A percentile compares a stretch with the other conserved stretches of the same genome.
phyloP scores from a whole-genome alignment of 2,888 invertebrate species.

The Chloroclystis v-ata region DNA sequence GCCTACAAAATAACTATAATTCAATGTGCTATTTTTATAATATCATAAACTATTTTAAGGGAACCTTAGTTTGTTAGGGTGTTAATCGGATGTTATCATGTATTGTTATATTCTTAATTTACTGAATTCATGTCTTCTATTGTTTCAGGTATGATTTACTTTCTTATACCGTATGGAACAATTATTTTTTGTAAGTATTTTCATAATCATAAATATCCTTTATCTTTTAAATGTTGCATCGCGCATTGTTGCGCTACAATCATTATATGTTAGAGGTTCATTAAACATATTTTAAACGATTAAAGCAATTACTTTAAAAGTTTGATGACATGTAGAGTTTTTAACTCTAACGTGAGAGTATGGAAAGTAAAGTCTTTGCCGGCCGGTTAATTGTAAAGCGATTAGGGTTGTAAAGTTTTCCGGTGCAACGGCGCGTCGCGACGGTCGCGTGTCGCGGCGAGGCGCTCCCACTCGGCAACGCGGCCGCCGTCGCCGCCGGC shows the following conservation, averaged over 20 bases:
- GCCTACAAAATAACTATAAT: slow-evolving; percentile 42
- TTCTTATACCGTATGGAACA: slow-evolving; percentile 18
- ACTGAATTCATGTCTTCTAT: slow-evolving; percentile 33
- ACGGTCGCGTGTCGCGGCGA: slow-evolving; percentile 57
- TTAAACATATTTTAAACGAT: background rate
- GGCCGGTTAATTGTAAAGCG: slow-evolving; percentile 65
- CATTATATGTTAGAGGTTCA: too few species aligned
- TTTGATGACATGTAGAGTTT: slow-evolving; percentile 14
- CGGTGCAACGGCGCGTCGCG: slow-evolving; percentile 58
- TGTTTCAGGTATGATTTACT: slow-evolving; percentile 47
- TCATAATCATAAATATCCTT: background rate
- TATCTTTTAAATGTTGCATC: too few species aligned
- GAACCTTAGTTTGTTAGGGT: too few species aligned
- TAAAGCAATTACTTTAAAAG: slow-evolving; percentile 1
- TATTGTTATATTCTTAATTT: slow-evolving; percentile 31
- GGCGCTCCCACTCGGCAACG: slow-evolving; percentile 63
- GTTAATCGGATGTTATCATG: too few species aligned
- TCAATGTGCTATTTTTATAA: too few species aligned
- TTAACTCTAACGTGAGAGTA: slow-evolving; percentile 29
- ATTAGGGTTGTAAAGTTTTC: slow-evolving; percentile 73
- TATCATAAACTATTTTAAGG: too few species aligned
- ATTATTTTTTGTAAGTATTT: slow-evolving; percentile 24
- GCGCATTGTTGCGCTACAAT: too few species aligned
- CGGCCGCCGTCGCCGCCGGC: slow-evolving; percentile 54
- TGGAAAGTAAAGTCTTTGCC: slow-evolving; percentile 64